phyloP scores from a whole-genome alignment of 2,797 vertebrate genomes.

The Microctenopoma stevenorrisi region DNA sequence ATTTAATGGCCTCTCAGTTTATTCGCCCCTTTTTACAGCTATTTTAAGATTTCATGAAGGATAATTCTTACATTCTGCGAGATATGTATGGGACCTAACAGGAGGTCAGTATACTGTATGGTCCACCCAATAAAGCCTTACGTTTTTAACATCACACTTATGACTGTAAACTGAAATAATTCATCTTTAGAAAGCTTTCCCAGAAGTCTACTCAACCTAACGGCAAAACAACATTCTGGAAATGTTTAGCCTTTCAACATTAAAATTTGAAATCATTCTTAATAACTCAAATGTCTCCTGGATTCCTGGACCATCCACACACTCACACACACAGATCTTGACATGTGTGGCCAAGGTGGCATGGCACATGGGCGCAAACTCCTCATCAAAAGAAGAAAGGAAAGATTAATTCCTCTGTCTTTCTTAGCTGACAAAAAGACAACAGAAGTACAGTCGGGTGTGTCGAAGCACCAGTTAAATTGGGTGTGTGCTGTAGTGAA shows the following conservation, averaged over 20 bases:
- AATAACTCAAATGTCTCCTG: constrained; percentile 26
- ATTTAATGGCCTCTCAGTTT: constrained; percentile 71
- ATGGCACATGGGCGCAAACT: constrained; percentile 60
- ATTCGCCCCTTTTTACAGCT: constrained; percentile 59
- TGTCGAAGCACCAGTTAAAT: constrained; percentile 70
- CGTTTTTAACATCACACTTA: constrained; percentile 46
- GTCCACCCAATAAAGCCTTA: constrained; percentile 52
- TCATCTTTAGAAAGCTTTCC: constrained; percentile 18
- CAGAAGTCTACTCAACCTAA: constrained; percentile 40
- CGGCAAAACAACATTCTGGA: constrained; percentile 35
- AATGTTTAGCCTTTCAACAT: constrained; percentile 30
- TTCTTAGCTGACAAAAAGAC: constrained; percentile 29
- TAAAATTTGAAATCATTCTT: constrained; percentile 23
- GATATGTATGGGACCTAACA: constrained; percentile 67
- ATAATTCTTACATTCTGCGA: constrained; percentile 71
- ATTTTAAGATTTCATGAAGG: constrained; percentile 59
- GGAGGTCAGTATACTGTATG: constrained; percentile 58
- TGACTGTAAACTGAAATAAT: constrained; percentile 55
- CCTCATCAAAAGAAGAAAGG: constrained; percentile 11
- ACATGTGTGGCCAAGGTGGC: constrained; percentile 63
- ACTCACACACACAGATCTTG: constrained; percentile 26
- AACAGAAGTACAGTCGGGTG: constrained; percentile 60
- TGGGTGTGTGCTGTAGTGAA: constrained; percentile 32
- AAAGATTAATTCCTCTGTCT: constrained; percentile 48
- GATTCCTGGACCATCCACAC: constrained; percentile 27